phyloP scores from a whole-genome alignment of 2,888 invertebrate genomes.

The Melieria picta region DNA sequence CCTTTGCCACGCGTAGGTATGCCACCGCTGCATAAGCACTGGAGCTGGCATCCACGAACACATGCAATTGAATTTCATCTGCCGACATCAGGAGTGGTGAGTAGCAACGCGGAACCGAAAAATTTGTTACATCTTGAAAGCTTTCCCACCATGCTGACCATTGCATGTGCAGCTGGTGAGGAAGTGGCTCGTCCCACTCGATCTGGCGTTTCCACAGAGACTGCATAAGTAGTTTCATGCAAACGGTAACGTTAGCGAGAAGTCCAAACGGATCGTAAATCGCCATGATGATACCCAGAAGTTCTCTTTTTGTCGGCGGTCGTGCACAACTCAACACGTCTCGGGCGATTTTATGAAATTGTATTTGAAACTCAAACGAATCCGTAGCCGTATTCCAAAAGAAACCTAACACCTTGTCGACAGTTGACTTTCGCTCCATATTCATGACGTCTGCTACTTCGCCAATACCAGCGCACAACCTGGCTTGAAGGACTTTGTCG shows the following conservation, averaged over 20 bases:
- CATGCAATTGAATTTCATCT: too few relatives aligned
- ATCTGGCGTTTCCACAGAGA: conserved; percentile 27
- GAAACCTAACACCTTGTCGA: conserved; percentile 44
- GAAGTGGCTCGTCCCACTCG: conserved; percentile 37
- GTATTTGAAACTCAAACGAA: conserved; percentile 39
- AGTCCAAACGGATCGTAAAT: conserved; percentile 50
- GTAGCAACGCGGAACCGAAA: too few relatives aligned
- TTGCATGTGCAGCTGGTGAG: conserved; percentile 2
- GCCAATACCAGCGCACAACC: conserved; percentile 1
- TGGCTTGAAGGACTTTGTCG: conserved; percentile 2
- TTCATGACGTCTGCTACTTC: neutral
- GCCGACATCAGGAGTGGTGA: too few relatives aligned
- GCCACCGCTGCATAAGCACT: too few relatives aligned
- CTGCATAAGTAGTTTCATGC: conserved; percentile 35
- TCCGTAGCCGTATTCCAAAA: conserved; percentile 42
- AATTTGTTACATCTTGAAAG: conserved; percentile 21
- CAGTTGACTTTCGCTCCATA: conserved; percentile 4
- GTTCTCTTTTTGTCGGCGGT: conserved; percentile 45
- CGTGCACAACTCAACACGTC: conserved; percentile 22
- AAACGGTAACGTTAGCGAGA: conserved; percentile 40
- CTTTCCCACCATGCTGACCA: conserved; percentile 31
- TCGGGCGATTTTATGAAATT: conserved; percentile 25
- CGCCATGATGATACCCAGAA: conserved; percentile 46
- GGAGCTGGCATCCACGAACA: too few relatives aligned
- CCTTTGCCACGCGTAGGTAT: too few relatives aligned